Base-by-base conservation (phyloP, 2,113 vertebrate species). In the Uria lomvia region DNA sequence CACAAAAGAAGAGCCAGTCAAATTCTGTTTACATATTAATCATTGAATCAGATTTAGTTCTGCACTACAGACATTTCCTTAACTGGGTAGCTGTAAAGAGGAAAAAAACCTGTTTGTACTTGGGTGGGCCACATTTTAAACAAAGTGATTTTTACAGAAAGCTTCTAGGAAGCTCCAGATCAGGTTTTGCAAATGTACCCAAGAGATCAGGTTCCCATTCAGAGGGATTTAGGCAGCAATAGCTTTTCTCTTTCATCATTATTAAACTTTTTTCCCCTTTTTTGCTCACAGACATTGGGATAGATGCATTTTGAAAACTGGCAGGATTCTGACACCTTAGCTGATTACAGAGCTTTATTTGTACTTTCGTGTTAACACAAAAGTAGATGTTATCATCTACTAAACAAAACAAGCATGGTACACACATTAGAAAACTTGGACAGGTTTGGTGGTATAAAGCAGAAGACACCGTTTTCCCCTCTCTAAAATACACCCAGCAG, bases 21-120 rank as follows among this genome's bases (percentile, higher is more conserved):
- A 92, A 97, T 96, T 97, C 96, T 97, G 96, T 97, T 98, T 97
- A 94, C 90, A 88, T 98, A 96, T 96, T 97, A 97, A 98, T 98
- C 94, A 93, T 79, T 86, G 92, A 92, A 86, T 96, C 91, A 86
- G 75, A 75, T 92, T 96, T 85, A 89, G 71, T 72, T 92, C 29
- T 40, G 52, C 56, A 53, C 63, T 53, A 24, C n/a, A 91, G 91
- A 77, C 22, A 26, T 23, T 79, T 70, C 76, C 43, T 96, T 83
- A 94, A 56, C 66, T 73, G 78, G 63, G 60, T 62, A 77, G 34
- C 77, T 77, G 53, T 62, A 45, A 84, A 75, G 40, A 21, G 47
- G 65, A 15, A 29, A 43, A 47, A 72, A 27, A 1, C 1, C 49
- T 53, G 13, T 73, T 60, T 78, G 43, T 72, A 27, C n/a, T 85